These are phyloP conservation scores for Heliconius ethilla DNA, from an alignment of 2,888 invertebrate species.

Conservation along the genomic window DNA sequence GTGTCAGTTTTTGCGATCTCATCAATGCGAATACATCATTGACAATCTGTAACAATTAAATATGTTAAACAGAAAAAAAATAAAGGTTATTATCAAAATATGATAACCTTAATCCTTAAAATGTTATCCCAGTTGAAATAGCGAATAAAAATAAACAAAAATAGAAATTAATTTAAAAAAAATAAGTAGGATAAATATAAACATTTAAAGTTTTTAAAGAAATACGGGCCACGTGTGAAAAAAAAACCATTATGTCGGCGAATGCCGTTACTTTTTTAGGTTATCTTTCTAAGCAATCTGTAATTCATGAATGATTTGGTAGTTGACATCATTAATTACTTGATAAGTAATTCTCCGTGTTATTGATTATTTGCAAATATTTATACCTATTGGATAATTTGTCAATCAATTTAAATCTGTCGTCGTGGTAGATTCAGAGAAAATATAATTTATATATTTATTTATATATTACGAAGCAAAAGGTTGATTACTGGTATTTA, in stretches of 20 bases:
- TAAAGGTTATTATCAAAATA: neutral
- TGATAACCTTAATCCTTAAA: too few relatives aligned
- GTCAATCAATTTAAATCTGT: neutral
- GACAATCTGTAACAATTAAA: constrained; percentile 60
- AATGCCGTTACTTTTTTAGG: neutral
- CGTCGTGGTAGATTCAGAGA: neutral
- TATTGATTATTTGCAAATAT: neutral
- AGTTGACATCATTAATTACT: neutral
- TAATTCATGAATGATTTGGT: neutral
- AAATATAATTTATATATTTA: neutral
- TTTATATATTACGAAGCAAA: neutral
- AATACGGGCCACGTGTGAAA: too few relatives aligned
- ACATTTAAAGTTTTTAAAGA: too few relatives aligned
- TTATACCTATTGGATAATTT: neutral
- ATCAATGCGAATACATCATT: constrained; percentile 73
- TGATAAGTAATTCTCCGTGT: neutral
- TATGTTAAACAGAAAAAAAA: neutral
- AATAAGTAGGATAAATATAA: neutral
- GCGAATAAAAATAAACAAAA: neutral
- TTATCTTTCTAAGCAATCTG: neutral
- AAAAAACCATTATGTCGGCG: neutral
- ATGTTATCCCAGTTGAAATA: too few relatives aligned
- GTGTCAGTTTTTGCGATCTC: constrained; percentile 63
- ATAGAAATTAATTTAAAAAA: neutral
- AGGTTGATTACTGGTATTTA: too few relatives aligned